Evolutionary conservation across 1,140 invertebrate species (phyloP).

Genomic region (Nymphalis io): DNA sequence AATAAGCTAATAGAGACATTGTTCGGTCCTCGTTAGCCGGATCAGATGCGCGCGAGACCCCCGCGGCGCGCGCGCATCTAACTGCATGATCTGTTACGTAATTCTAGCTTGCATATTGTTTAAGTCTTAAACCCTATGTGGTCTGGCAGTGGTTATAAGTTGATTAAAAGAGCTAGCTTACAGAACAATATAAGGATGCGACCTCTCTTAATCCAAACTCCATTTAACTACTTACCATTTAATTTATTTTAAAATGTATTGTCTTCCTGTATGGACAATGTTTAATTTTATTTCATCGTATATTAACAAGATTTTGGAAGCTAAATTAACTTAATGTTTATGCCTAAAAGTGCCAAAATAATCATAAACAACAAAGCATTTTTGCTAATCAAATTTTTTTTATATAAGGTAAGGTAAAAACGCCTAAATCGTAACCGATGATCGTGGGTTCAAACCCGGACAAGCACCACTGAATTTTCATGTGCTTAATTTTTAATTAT

Average conservation of each 20-base stretch:
- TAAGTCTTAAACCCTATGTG: constrained; percentile 11
- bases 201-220: neutral
- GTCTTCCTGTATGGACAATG: neutral
- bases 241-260: neutral
- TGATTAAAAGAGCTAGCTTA: neutral
- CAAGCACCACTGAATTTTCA: too few species aligned
- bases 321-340: too few species aligned
- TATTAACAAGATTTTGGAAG: too few species aligned
- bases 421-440: too few species aligned
- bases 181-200: constrained; percentile 1
- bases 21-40: constrained; percentile 70
- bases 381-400: too few species aligned
- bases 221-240: neutral
- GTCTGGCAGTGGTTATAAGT: constrained; percentile 9
- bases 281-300: too few species aligned
- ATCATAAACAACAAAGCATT: too few species aligned
- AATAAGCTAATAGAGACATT: constrained; percentile 79
- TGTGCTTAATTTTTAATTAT: too few species aligned
- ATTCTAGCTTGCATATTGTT: constrained; percentile 36
- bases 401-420: too few species aligned
- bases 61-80: constrained; percentile 54
- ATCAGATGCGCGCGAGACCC: constrained; percentile 67
- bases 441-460: too few species aligned
- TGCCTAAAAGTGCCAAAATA: too few species aligned
- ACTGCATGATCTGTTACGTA: constrained; percentile 39